Evolutionary conservation across 30 jellyfish, hydroid and myxozoan species (phyloP).

Genomic region (Aurelia sp.): DNA sequence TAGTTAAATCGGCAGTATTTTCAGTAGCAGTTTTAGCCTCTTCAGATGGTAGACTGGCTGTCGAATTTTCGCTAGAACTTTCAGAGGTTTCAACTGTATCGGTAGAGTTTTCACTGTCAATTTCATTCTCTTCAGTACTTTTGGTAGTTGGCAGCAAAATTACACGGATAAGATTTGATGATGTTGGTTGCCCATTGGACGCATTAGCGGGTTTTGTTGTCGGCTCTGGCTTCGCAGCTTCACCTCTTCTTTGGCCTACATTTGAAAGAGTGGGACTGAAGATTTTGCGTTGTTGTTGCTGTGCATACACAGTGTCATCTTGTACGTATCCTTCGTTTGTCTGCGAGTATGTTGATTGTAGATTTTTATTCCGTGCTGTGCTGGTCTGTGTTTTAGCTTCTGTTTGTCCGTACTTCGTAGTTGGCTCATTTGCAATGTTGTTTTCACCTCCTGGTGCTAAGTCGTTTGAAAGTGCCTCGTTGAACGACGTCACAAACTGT

Average conservation of each 20-base stretch:
- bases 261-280: slow-evolving; percentile 4
- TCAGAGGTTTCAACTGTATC: neutral
- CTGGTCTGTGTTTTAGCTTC: too few species aligned
- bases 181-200: neutral
- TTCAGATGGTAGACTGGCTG: too few species aligned
- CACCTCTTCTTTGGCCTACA: slow-evolving; percentile 63
- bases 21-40: too few species aligned
- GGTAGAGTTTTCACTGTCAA: neutral
- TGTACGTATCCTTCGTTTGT: neutral
- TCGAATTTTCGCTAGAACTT: too few species aligned
- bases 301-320: neutral
- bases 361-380: too few species aligned
- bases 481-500: too few species aligned
- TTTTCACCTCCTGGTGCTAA: too few species aligned
- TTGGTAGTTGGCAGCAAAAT: neutral
- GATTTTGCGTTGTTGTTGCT: neutral
- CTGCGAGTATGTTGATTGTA: too few species aligned
- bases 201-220: neutral
- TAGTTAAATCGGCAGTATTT: too few species aligned
- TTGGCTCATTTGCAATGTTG: too few species aligned
- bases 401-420: too few species aligned
- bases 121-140: neutral
- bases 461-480: too few species aligned
- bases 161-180: neutral
- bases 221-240: slow-evolving; percentile 35